Conservation (phyloP, 2,888 invertebrate genomes). For the Andrena bicolor region DNA sequence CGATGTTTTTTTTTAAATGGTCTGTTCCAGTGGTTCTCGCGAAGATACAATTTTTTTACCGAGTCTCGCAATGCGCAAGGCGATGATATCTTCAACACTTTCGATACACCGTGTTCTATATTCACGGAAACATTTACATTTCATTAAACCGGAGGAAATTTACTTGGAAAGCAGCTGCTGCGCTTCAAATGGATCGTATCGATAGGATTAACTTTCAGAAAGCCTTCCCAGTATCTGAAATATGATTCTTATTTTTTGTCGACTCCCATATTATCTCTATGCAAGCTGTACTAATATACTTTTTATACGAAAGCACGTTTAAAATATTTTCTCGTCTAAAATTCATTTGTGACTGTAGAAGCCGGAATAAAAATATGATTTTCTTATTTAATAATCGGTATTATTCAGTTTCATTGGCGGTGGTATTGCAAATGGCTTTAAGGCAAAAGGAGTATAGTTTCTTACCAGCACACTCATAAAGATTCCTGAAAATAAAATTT, state of each 20-base stretch:
- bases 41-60: not conserved
- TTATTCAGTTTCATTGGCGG: no score
- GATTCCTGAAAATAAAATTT: no score
- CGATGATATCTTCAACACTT: not conserved
- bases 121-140: constrained; percentile 29
- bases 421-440: no score
- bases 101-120: not conserved
- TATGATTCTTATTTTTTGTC: not conserved
- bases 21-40: not conserved
- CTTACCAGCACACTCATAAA: no score
- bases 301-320: no score
- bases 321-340: no score
- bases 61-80: constrained; percentile 3
- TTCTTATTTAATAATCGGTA: no score
- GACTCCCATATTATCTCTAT: not conserved
- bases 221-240: not conserved
- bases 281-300: no score
- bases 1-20: not conserved
- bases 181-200: no score
- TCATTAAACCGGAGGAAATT: not conserved
- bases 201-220: not conserved
- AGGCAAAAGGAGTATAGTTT: no score
- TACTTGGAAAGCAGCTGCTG: constrained; percentile 5
- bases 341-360: no score
- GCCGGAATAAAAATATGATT: no score